Percentiles rank a stretch among this genome's conserved stretches.
These are phyloP conservation scores for Linurgus olivaceus DNA, from an alignment of 2,797 vertebrate species.

Conservation along the genomic window DNA sequence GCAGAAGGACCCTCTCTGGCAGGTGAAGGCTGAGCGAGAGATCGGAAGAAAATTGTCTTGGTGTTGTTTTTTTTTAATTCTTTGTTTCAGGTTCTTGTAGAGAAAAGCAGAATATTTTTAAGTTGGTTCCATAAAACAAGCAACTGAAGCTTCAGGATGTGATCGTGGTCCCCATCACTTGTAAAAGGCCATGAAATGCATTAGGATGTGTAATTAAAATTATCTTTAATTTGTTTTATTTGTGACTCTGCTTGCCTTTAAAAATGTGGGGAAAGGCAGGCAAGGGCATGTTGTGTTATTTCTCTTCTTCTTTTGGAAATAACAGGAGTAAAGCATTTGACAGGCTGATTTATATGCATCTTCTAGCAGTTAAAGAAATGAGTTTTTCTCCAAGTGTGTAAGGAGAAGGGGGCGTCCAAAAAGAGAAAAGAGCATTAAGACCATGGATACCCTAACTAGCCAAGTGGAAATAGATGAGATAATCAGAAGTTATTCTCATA, in stretches of 20 bases:
- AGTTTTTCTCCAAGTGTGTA: background rate
- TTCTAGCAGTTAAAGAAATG: background rate
- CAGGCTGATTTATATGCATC: background rate
- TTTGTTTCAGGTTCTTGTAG: background rate
- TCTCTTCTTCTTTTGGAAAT: background rate
- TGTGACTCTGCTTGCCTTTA: background rate
- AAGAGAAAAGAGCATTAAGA: background rate
- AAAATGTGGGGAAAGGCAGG: background rate
- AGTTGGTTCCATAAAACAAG: background rate
- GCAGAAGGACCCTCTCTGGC: constrained; percentile 95
- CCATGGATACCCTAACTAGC: background rate
- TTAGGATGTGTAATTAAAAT: background rate
- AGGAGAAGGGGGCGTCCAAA: background rate
- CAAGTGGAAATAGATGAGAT: background rate
- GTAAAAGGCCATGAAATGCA: background rate
- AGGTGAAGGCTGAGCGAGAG: constrained; percentile 77
- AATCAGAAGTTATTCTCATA: background rate
- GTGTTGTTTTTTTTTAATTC: background rate
- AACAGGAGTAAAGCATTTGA: background rate
- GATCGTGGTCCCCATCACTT: background rate
- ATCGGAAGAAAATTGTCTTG: background rate
- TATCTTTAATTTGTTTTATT: background rate
- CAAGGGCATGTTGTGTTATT: background rate
- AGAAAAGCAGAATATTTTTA: background rate
- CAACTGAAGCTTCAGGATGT: background rate